Evolutionary conservation across 2,113 vertebrate genomes (phyloP).

Genomic region (Manacus vitellinus): DNA sequence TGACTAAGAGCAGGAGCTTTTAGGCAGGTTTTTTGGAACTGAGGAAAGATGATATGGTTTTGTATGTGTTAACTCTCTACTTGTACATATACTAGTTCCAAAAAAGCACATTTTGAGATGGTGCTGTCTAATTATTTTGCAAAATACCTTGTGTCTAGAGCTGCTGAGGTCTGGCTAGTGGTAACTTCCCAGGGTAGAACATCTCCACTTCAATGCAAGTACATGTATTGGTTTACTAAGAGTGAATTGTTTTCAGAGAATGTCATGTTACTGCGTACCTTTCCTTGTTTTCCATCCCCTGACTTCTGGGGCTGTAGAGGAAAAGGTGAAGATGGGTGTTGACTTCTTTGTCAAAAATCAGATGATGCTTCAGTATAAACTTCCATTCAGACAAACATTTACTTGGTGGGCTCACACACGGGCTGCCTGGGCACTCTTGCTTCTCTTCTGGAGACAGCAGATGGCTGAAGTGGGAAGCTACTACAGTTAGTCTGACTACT

Average conservation of each 20-base stretch:
- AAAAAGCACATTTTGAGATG: not conserved
- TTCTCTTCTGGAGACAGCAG: conserved; percentile 5
- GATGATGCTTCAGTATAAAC: not conserved
- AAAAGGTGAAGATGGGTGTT: not conserved
- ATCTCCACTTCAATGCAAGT: fast-evolving
- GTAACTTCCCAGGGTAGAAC: not conserved
- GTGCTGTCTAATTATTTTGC: not conserved
- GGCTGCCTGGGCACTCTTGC: not conserved
- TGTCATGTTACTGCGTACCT: not conserved
- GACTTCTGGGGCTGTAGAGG: not conserved
- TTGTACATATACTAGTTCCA: not conserved
- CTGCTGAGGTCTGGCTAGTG: not conserved
- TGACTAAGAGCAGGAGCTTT: not conserved
- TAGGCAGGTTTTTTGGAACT: not conserved
- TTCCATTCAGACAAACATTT: not conserved
- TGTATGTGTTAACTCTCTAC: not conserved
- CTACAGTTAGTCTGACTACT: conserved; percentile 53
- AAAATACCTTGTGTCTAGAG: not conserved
- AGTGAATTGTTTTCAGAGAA: not conserved
- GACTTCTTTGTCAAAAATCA: not conserved
- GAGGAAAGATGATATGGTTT: not conserved
- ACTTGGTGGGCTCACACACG: not conserved
- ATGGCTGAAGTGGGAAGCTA: conserved; percentile 62
- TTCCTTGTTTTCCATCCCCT: not conserved
- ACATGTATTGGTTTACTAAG: not conserved